Evolutionary conservation across 2,113 vertebrate species (phyloP).

Genomic region (Jaculus jaculus): DNA sequence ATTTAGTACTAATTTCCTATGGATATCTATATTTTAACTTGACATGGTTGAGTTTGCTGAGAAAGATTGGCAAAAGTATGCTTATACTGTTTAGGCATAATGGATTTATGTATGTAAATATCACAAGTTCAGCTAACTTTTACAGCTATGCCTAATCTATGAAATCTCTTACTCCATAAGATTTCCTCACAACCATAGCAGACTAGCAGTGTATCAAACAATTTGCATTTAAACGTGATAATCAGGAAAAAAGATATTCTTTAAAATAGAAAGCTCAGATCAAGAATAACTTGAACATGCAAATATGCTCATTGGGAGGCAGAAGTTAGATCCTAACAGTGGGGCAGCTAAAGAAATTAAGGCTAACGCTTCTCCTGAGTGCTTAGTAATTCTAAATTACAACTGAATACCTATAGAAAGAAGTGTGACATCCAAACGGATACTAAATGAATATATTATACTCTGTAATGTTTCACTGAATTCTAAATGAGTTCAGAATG

Average conservation of each 20-base stretch:
- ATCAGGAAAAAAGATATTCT: conserved; percentile 53
- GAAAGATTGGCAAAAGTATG: neutral
- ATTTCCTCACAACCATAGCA: conserved; percentile 34
- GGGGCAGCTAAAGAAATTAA: conserved; percentile 67
- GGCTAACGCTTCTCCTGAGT: conserved; percentile 45
- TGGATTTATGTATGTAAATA: neutral
- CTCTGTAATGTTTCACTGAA: conserved; percentile 68
- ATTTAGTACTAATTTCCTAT: neutral
- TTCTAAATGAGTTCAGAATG: conserved; percentile 61
- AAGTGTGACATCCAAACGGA: conserved; percentile 67
- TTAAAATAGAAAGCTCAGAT: conserved; percentile 69
- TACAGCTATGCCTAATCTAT: neutral
- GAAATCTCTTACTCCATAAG: conserved; percentile 30
- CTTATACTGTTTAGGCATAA: neutral
- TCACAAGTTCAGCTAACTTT: neutral
- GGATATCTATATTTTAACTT: conserved; percentile 1
- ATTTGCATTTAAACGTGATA: conserved; percentile 76
- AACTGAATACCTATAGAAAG: conserved; percentile 69
- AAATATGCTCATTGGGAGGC: conserved; percentile 76
- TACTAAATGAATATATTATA: conserved; percentile 63
- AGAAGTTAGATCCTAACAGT: conserved; percentile 43
- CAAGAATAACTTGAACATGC: conserved; percentile 71
- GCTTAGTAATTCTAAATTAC: conserved; percentile 60
- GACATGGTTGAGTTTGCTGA: neutral
- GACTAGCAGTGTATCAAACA: conserved; percentile 25